Conservation (phyloP, 1,140 invertebrate species). For the Paracyclopina nana region DNA sequence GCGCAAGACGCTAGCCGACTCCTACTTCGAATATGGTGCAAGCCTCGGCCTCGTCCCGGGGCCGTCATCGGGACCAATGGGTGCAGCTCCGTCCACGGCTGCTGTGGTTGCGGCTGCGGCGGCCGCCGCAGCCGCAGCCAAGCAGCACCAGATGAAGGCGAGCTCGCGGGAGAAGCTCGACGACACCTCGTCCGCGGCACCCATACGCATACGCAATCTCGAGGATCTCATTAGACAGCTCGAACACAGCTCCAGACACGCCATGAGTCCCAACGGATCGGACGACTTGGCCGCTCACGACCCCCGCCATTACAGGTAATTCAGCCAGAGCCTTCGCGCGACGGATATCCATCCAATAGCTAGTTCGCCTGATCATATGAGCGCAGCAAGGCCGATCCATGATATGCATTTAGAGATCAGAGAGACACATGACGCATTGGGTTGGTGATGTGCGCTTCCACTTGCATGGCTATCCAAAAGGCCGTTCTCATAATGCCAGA, state of each 20-base stretch:
- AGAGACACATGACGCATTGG: too few species aligned
- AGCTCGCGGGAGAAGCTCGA: neutral
- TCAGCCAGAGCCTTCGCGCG: neutral
- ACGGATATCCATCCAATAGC: too few species aligned
- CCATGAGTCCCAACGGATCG: neutral
- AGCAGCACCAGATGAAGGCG: neutral
- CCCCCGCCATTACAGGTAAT: neutral
- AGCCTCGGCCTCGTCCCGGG: slow-evolving; percentile 18
- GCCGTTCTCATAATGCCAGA: too few species aligned
- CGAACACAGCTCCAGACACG: slow-evolving; percentile 6
- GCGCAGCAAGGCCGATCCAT: too few species aligned
- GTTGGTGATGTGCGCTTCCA: too few species aligned
- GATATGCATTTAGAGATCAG: too few species aligned
- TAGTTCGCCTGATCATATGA: too few species aligned
- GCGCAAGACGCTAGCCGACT: slow-evolving; percentile 20
- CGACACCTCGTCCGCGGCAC: slow-evolving; percentile 17
- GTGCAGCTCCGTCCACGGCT: slow-evolving; percentile 22
- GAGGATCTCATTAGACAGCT: slow-evolving; percentile 56
- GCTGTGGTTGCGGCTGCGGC: neutral
- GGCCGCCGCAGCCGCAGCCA: neutral
- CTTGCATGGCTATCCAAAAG: too few species aligned
- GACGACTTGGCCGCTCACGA: neutral
- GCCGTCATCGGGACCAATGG: too few species aligned
- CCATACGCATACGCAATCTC: slow-evolving; percentile 55
- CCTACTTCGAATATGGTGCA: slow-evolving; percentile 22